Conservation (phyloP, 2,888 invertebrate genomes). For the Halictus ligatus region DNA sequence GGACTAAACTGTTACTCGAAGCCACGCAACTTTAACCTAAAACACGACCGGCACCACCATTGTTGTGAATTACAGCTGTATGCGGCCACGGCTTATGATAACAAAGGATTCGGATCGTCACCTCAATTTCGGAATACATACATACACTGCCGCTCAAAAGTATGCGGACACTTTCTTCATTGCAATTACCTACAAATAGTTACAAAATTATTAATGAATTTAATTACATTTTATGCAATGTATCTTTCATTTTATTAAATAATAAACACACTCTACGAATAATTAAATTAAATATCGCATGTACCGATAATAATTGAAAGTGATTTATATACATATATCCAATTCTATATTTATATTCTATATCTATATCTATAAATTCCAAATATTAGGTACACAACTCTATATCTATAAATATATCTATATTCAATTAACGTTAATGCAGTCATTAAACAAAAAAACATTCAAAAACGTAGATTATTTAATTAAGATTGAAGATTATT, state of each 20-base stretch:
- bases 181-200: background rate
- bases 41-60: slow-evolving; percentile 80
- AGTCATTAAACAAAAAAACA: background rate
- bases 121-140: slow-evolving; percentile 34
- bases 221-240: background rate
- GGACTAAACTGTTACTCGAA: slow-evolving; percentile 73
- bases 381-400: no score
- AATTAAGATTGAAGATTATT: no score
- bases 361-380: no score
- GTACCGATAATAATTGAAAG: background rate
- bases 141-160: background rate
- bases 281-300: background rate
- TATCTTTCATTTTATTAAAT: background rate
- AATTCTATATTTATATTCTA: no score
- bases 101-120: slow-evolving; percentile 50
- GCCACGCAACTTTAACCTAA: slow-evolving; percentile 79
- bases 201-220: background rate
- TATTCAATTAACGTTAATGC: background rate
- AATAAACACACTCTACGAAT: background rate
- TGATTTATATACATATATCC: background rate
- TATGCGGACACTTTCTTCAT: background rate
- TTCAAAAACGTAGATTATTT: background rate
- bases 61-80: slow-evolving; percentile 73
- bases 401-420: no score
- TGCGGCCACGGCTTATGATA: slow-evolving; percentile 48